Conservation (phyloP, 2,888 invertebrate species). For the Druceiella hillmani region DNA sequence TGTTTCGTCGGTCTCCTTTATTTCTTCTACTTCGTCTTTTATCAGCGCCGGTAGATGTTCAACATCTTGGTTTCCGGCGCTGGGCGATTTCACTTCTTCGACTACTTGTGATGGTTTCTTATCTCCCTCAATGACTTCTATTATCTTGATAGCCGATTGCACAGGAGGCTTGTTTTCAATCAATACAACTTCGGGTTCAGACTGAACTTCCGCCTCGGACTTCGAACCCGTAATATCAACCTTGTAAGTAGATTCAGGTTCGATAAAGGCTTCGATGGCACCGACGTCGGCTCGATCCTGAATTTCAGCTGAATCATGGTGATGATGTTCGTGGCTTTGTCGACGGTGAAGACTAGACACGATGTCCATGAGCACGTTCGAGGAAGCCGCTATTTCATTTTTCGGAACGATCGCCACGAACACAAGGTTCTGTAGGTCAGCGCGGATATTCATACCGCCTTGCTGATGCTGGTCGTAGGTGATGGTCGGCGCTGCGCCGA, state of each 20-base stretch:
- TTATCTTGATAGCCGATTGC: no score
- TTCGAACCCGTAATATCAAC: conserved; percentile 52
- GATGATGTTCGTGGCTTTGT: no score
- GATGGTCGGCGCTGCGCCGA: conserved; percentile 32
- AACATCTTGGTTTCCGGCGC: no score
- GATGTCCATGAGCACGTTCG: conserved; percentile 26
- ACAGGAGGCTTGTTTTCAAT: not conserved
- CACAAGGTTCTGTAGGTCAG: conserved; percentile 69
- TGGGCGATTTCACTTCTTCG: no score
- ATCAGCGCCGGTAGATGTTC: not conserved
- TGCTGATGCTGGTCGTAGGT: conserved; percentile 69
- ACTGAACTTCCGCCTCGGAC: conserved; percentile 18
- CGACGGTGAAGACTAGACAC: no score
- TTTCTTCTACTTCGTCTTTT: not conserved
- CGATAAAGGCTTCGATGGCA: conserved; percentile 52
- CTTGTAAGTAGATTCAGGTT: conserved; percentile 63
- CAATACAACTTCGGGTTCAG: conserved; percentile 6
- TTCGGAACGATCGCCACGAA: conserved; percentile 55
- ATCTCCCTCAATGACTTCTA: conserved; percentile 9
- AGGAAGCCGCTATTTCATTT: conserved; percentile 3
- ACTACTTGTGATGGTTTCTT: no score
- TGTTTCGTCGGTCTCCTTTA: conserved; percentile 25
- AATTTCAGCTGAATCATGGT: conserved; percentile 25
- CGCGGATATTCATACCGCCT: conserved; percentile 67
- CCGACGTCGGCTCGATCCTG: conserved; percentile 45